Conservation (phyloP, 2,113 vertebrate genomes). For the Stercorarius parasiticus region DNA sequence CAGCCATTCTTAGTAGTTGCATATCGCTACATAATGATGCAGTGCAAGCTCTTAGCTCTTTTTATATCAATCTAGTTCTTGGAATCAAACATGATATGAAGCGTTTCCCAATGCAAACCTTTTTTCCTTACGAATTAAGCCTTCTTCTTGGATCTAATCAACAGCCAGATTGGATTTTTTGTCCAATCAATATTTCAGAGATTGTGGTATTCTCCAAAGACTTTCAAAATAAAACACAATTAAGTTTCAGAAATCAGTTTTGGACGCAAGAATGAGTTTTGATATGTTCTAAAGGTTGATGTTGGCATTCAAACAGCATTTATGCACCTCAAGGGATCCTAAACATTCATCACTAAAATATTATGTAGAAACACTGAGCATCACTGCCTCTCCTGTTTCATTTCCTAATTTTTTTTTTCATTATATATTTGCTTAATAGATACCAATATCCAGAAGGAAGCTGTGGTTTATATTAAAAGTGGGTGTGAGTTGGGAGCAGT, state of each 20-base stretch:
- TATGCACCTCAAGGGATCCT: neutral
- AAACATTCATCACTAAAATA: neutral
- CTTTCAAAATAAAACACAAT: neutral
- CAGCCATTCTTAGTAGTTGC: neutral
- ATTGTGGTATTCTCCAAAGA: neutral
- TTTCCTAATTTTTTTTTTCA: neutral
- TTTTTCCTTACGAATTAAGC: neutral
- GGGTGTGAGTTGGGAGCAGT: neutral
- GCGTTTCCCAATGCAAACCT: neutral
- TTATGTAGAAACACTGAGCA: neutral
- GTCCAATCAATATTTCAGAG: neutral
- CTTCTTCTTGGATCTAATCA: neutral
- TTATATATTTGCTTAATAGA: neutral
- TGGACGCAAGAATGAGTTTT: neutral
- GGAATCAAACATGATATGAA: neutral
- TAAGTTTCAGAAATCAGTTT: conserved; percentile 10
- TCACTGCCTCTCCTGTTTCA: neutral
- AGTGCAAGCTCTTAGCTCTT: neutral
- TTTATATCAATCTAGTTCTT: neutral
- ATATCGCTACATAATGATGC: neutral
- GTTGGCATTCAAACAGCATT: neutral
- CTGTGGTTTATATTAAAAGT: neutral
- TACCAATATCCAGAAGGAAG: neutral
- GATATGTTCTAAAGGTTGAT: neutral
- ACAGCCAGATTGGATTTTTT: neutral